Percentiles rank a stretch among this genome's conserved stretches.
Conservation (phyloP, 1,140 invertebrate species). For the Scaptomyza montana region DNA sequence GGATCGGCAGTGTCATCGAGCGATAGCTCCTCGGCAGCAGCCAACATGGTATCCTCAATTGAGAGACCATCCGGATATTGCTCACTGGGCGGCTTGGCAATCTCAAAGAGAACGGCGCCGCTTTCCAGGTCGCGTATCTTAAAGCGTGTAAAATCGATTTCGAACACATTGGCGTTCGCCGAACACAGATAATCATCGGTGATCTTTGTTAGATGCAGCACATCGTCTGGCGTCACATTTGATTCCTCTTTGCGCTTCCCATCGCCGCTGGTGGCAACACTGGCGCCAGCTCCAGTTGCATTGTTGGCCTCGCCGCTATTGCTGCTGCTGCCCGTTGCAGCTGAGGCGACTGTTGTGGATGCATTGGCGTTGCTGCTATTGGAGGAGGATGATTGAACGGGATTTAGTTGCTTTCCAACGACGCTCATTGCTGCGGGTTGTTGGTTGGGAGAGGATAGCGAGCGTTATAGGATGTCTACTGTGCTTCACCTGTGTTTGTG, state of each 20-base stretch:
- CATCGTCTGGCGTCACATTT: slow-evolving; percentile 87
- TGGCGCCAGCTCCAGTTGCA: slow-evolving; percentile 11
- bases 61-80: slow-evolving; percentile 85
- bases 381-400: slow-evolving; percentile 58
- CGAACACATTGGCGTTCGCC: slow-evolving; percentile 97
- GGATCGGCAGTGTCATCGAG: slow-evolving; percentile 87
- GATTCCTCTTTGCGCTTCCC: slow-evolving; percentile 50
- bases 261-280: slow-evolving; percentile 15
- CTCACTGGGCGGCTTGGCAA: slow-evolving; percentile 93
- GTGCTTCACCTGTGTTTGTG: slow-evolving; percentile 10
- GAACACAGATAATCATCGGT: slow-evolving; percentile 93
- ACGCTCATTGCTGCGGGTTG: slow-evolving; percentile 57
- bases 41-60: slow-evolving; percentile 85
- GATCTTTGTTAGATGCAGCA: slow-evolving; percentile 86
- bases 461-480: slow-evolving; percentile 1
- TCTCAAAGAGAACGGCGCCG: slow-evolving; percentile 97
- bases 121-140: slow-evolving; percentile 98
- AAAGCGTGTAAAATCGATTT: slow-evolving; percentile 99
- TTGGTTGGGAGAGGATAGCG: not conserved
- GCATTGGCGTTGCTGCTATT: slow-evolving; percentile 13
- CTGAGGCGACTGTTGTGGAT: not conserved
- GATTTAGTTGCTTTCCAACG: slow-evolving; percentile 73
- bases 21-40: slow-evolving; percentile 86
- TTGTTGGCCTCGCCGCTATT: slow-evolving; percentile 11
- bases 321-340: slow-evolving; percentile 4